Evolutionary conservation across 2,113 vertebrate species (phyloP).

Genomic region (Myiagra hebetior): DNA sequence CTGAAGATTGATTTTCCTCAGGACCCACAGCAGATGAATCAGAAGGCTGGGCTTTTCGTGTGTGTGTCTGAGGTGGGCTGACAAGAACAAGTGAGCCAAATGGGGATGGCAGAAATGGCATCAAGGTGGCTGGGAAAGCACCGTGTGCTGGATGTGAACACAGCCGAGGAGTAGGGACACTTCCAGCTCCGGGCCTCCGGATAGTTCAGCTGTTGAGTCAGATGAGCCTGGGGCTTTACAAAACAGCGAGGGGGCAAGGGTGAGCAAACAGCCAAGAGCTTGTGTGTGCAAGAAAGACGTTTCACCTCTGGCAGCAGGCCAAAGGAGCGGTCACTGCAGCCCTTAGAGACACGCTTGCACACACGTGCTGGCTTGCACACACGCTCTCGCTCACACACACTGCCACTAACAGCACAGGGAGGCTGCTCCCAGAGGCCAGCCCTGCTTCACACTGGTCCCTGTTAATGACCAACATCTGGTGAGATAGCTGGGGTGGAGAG

Average conservation of each 20-base stretch:
- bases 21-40: background rate
- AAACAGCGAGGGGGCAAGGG: background rate
- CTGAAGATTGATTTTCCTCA: background rate
- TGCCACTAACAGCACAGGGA: background rate
- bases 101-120: accelerated
- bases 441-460: background rate
- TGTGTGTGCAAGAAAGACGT: background rate
- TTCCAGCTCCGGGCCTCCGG: background rate
- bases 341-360: background rate
- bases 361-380: background rate
- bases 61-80: background rate
- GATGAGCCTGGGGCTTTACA: background rate
- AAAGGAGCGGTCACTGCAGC: background rate
- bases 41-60: background rate
- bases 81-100: background rate
- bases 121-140: background rate
- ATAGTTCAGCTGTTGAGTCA: constrained; percentile 1
- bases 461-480: constrained; percentile 15
- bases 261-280: background rate
- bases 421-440: background rate
- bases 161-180: background rate
- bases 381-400: background rate
- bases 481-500: background rate
- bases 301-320: background rate
- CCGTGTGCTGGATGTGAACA: accelerated